Conservation (phyloP, 2,888 invertebrate genomes). For the Ethmia dodecea region DNA sequence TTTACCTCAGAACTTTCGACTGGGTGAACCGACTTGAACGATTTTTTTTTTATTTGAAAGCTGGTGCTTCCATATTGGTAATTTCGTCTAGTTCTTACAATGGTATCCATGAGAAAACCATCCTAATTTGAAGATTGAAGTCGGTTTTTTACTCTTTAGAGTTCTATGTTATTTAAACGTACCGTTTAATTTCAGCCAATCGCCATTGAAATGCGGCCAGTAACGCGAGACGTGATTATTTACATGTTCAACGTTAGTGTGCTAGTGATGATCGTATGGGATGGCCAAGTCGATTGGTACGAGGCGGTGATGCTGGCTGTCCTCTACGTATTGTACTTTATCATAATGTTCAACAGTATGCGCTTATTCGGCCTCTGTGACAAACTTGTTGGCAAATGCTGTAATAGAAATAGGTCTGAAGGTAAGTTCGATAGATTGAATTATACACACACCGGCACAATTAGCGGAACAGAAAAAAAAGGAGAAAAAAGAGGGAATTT, state of each 20-base stretch:
- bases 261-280: conserved; percentile 86
- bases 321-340: conserved; percentile 86
- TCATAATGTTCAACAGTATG: conserved; percentile 83
- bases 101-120: no score
- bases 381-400: conserved; percentile 24
- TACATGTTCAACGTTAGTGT: conserved; percentile 85
- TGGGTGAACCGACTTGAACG: no score
- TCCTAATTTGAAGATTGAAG: no score
- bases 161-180: no score
- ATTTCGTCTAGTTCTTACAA: no score
- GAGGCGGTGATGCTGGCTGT: conserved; percentile 85
- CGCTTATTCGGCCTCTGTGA: conserved; percentile 53
- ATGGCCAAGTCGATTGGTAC: conserved; percentile 86
- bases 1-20: no score
- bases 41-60: no score
- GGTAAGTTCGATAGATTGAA: conserved; percentile 31
- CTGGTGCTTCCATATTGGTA: no score
- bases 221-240: conserved; percentile 87
- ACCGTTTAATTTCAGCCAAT: conserved; percentile 86
- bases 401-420: conserved; percentile 14
- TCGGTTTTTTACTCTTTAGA: no score
- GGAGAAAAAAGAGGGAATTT: no score
- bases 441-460: no score
- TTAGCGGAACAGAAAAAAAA: no score
- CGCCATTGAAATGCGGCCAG: conserved; percentile 86